Percentiles rank a stretch among this genome's conserved stretches.
Conservation (phyloP, 2,888 invertebrate genomes). For the Corbicula japonica region DNA sequence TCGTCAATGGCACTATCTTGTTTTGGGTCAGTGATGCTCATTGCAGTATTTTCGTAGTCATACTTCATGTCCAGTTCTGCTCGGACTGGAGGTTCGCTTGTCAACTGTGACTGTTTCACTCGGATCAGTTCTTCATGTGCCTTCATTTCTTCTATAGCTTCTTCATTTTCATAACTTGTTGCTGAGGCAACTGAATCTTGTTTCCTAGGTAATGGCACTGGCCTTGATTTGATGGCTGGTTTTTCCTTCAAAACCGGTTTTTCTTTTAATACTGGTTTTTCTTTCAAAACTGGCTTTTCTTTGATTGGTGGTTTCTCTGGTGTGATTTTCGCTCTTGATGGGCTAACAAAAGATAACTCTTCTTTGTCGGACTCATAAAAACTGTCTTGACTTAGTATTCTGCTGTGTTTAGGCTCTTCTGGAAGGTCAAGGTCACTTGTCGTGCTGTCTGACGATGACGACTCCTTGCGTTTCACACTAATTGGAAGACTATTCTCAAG, state of each 20-base stretch:
- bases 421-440: constrained; percentile 32
- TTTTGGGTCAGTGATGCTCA: constrained; percentile 48
- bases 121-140: constrained; percentile 51
- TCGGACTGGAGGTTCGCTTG: constrained; percentile 42
- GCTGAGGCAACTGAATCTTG: constrained; percentile 64
- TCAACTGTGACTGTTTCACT: constrained; percentile 7
- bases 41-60: constrained; percentile 53
- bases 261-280: constrained; percentile 51
- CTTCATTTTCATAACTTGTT: constrained; percentile 73
- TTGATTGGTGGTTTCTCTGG: constrained; percentile 34
- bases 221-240: constrained; percentile 54
- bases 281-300: constrained; percentile 42
- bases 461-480: constrained; percentile 24
- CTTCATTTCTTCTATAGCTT: constrained; percentile 66
- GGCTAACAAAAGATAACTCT: constrained; percentile 49
- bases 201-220: constrained; percentile 69
- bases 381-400: constrained; percentile 71
- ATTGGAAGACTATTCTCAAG: constrained; percentile 46
- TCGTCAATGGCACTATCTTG: constrained; percentile 35
- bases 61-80: constrained; percentile 44
- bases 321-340: constrained; percentile 15
- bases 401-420: constrained; percentile 11
- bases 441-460: constrained; percentile 38
- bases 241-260: constrained; percentile 49
- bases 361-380: constrained; percentile 83